phyloP scores from a whole-genome alignment of 2,113 vertebrate species.

The Arothron firmamentum region DNA sequence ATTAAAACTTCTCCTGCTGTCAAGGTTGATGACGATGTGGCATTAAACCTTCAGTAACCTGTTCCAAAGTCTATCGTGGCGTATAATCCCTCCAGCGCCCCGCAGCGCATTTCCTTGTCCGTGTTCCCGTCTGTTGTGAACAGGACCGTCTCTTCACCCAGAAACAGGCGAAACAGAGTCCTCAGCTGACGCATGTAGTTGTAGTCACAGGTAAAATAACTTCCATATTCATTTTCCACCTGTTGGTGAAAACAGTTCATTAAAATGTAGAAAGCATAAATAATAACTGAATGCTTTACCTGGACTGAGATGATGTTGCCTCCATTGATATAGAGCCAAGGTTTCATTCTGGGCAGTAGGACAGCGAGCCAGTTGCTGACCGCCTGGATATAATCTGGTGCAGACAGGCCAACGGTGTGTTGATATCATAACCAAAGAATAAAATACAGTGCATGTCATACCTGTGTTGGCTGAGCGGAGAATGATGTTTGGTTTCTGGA shows the following conservation, averaged over 20 bases:
- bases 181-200: conserved; percentile 84
- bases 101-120: conserved; percentile 80
- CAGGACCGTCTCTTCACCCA: conserved; percentile 83
- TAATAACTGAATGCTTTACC: conserved; percentile 63
- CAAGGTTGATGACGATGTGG: too few species aligned
- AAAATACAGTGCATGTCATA: conserved; percentile 32
- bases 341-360: conserved; percentile 85
- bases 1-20: too few species aligned
- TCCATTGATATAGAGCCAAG: conserved; percentile 84
- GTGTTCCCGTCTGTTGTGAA: conserved; percentile 88
- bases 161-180: conserved; percentile 76
- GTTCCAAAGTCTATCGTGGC: conserved; percentile 93
- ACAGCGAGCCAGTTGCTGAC: conserved; percentile 86
- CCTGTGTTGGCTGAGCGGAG: conserved; percentile 87
- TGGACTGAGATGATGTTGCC: conserved; percentile 95
- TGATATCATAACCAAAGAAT: neutral
- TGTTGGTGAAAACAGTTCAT: conserved; percentile 14
- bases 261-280: neutral
- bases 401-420: conserved; percentile 9
- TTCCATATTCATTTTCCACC: conserved; percentile 98
- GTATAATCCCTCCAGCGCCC: conserved; percentile 84
- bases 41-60: conserved; percentile 67
- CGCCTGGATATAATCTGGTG: conserved; percentile 83
- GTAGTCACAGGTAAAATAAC: conserved; percentile 86
- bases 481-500: conserved; percentile 81